A percentile compares a stretch with the other conserved stretches of the same genome.
These are phyloP conservation scores for Prunella himalayana DNA, from an alignment of 2,113 vertebrate genomes.

Conservation along the genomic window DNA sequence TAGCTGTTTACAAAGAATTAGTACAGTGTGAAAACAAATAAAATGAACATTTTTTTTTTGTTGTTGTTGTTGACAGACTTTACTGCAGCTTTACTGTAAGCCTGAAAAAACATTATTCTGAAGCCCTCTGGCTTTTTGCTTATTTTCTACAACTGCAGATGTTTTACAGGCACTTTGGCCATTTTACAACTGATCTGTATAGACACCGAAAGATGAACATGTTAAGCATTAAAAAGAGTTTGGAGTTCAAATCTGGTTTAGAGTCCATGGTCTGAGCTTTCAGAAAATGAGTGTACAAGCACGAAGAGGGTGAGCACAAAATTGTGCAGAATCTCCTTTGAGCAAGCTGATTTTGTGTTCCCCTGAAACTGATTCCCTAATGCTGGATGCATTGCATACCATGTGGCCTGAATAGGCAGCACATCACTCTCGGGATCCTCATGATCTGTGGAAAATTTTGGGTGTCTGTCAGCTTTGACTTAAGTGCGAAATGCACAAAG, in stretches of 20 bases:
- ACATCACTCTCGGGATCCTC: background rate
- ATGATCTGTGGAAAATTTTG: background rate
- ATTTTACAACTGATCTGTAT: background rate
- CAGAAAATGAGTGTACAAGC: background rate
- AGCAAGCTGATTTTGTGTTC: background rate
- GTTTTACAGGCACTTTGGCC: background rate
- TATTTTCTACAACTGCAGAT: background rate
- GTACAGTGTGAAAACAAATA: background rate
- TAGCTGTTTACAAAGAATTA: background rate
- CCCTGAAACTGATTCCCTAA: background rate
- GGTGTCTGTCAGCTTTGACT: background rate
- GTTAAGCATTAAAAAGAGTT: background rate
- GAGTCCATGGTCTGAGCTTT: background rate
- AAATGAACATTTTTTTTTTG: background rate
- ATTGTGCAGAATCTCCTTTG: background rate
- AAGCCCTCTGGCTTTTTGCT: background rate
- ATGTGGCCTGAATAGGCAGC: rapidly evolving
- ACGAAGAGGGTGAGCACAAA: background rate
- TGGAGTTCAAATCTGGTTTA: background rate
- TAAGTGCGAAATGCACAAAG: background rate
- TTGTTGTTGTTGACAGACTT: background rate
- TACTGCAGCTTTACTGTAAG: background rate
- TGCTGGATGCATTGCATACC: background rate
- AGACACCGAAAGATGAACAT: background rate
- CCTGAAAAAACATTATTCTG: background rate